Base-by-base conservation (phyloP, 2,113 vertebrate genomes). In the Sardina pilchardus region DNA sequence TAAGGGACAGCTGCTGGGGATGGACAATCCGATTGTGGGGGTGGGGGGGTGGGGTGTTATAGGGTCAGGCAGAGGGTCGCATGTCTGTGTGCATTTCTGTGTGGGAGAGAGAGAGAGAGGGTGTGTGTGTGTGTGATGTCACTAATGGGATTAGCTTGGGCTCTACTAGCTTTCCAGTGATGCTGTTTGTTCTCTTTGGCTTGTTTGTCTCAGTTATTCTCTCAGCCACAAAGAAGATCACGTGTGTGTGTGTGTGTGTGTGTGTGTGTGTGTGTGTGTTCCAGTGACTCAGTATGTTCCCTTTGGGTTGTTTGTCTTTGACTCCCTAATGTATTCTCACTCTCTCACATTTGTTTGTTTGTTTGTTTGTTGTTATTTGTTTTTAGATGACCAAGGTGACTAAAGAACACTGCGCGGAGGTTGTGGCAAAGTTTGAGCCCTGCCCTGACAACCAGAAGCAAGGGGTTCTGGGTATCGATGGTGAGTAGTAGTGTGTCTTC, bases 381-480 rank as follows among this genome's bases (percentile, higher is more conserved):
- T 43, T 53, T 89, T 88, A 99, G 98, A 98, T 99, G 98, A 94
- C 87, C 0, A 95, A 92, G 6, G 96, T 97, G 92, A 96, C 95
- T 9, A 96, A 96, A 7, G 96, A 99, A 24, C 96, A 97, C 85
- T 99, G 98, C 89, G 91, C 94, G 87, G 96, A 97, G 86, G 96
- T 99, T 67, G 95, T 99, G 81, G 92, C 93, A 87, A 98, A 98
- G 86, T 99, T 99, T 88, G 98, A 99, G 91, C 98, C 98, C 0
- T 99, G 98, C 91, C 92, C 93, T 0, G 97, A 98, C 82, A 99
- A 99, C 94, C 96, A 95, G 94, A 95, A 95, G 43, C 95, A 96
- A 36, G 96, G 93, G 0, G 95, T 96, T 82, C 90, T 99, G 91
- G 98, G 98, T 5, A 99, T 99, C 9, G 98, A 99, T 7, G 98